Conservation (phyloP, 2,888 invertebrate species). For the Pseudococcus longispinus region DNA sequence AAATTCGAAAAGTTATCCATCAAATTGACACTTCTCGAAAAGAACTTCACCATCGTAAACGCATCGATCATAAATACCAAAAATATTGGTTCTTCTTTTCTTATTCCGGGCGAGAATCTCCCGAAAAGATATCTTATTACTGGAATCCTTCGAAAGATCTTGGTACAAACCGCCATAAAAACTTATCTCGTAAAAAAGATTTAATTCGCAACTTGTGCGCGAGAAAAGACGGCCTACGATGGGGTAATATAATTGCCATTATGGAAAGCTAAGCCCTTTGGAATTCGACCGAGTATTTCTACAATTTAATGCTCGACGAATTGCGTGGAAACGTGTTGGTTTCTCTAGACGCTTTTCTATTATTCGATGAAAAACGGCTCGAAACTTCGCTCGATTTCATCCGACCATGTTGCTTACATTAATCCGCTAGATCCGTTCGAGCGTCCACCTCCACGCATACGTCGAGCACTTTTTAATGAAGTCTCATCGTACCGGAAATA, state of each 20-base stretch:
- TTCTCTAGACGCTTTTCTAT: not conserved
- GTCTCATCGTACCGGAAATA: constrained; percentile 36
- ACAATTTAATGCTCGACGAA: not conserved
- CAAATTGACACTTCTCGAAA: not conserved
- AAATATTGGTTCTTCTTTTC: not conserved
- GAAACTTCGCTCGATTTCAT: not conserved
- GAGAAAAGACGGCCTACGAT: not conserved
- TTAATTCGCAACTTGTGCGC: not conserved
- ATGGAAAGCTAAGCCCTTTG: not conserved
- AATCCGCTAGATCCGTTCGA: constrained; percentile 19
- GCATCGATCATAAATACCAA: not conserved
- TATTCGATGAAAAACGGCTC: not conserved
- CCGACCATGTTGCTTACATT: not conserved
- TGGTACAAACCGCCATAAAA: not conserved
- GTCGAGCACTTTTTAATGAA: constrained; percentile 38
- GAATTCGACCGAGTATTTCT: not conserved
- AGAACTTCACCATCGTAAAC: not conserved
- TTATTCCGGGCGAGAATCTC: not conserved
- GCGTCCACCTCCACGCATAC: constrained; percentile 13
- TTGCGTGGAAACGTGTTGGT: not conserved
- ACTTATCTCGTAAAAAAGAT: not conserved
- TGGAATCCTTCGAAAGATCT: not conserved
- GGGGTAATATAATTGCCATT: not conserved
- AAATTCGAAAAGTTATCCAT: not conserved
- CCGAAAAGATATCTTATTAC: not conserved